Evolutionary conservation across 2,113 vertebrate species (phyloP), one percentile per base, ranked within the genome.

Genomic region (Gnathonemus echidnorhynchus): DNA sequence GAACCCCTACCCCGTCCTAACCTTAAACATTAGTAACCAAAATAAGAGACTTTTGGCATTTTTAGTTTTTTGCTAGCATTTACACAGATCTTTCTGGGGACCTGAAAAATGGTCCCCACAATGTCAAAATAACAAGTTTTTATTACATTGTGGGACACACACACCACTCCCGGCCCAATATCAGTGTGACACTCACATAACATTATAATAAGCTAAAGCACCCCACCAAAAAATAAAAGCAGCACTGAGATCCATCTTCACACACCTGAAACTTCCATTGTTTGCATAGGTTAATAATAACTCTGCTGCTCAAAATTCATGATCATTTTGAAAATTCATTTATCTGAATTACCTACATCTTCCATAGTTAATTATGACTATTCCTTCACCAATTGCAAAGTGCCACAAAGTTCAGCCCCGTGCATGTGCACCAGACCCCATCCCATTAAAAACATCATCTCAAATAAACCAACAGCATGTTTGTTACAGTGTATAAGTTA

Each of bases 401-500:
- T 80, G 74, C 74, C 74, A 80, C 74, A 42, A 80, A 42, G 74
- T n/a, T 46, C 19, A 10, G 83, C 35, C 19, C 83, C 10, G 3
- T 85, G 21, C 15, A 46, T 46, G 21, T n/a, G 24, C 83, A 85
- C 35, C 83, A 31, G n/a, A 31, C 83, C 83, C 39, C 83, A 46
- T 45, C 83, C 21, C 24, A 85, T 48, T 48, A 85, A 85, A 48
- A 21, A 85, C 21, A 48, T 9, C 21, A 85, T 10, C 39, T 85
- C 6, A 85, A 85, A 70, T 70, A 70, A 70, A 31, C 27, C n/a
- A 46, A 92, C 88, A 90, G 50, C 50, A 80, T 50, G 49, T 91
- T 88, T 89, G 91, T 88, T 80, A 86, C 7, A 3, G 74, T 89
- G 53, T 50, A 21, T 90, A 90, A 48, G 21, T 50, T 53, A 90